Conservation (phyloP, 2,797 vertebrate species). For the Centroberyx gerrardi region DNA sequence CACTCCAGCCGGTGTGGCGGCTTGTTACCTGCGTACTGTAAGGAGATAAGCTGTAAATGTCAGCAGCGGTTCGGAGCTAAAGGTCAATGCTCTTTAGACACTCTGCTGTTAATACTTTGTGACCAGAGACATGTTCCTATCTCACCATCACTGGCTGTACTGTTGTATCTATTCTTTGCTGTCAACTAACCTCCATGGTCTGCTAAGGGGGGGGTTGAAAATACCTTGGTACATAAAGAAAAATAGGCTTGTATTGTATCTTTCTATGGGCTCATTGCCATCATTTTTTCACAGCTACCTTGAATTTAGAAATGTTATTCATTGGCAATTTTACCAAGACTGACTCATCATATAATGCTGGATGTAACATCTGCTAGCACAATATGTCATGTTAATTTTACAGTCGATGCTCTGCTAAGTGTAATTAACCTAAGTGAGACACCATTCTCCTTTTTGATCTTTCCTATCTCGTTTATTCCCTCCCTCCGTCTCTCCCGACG, state of each 20-base stretch:
- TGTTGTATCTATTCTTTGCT: background rate
- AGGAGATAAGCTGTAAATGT: slow-evolving; percentile 28
- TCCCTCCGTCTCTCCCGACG: background rate
- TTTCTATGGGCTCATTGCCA: too few relatives aligned
- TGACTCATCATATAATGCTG: slow-evolving; percentile 16
- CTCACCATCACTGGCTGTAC: background rate
- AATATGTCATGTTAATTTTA: background rate
- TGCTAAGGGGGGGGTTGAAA: slow-evolving; percentile 2
- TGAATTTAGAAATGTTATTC: slow-evolving; percentile 16
- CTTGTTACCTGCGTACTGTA: background rate
- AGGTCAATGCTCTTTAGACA: background rate
- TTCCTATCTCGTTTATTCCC: background rate
- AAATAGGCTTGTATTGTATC: background rate
- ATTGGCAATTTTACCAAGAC: background rate
- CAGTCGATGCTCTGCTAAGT: background rate
- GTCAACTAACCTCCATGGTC: background rate
- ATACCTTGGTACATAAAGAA: slow-evolving; percentile 9
- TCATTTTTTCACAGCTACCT: background rate
- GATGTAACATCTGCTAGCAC: slow-evolving; percentile 2
- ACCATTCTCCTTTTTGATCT: background rate
- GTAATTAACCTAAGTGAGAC: slow-evolving; percentile 1
- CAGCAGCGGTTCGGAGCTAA: slow-evolving; percentile 27
- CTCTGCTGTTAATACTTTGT: slow-evolving; percentile 3
- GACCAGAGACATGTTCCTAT: slow-evolving; percentile 4
- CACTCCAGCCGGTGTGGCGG: background rate